Evolutionary conservation across 1,140 invertebrate species (phyloP), one percentile per base, ranked within the genome.

Genomic region (Camponotus vicinus): DNA sequence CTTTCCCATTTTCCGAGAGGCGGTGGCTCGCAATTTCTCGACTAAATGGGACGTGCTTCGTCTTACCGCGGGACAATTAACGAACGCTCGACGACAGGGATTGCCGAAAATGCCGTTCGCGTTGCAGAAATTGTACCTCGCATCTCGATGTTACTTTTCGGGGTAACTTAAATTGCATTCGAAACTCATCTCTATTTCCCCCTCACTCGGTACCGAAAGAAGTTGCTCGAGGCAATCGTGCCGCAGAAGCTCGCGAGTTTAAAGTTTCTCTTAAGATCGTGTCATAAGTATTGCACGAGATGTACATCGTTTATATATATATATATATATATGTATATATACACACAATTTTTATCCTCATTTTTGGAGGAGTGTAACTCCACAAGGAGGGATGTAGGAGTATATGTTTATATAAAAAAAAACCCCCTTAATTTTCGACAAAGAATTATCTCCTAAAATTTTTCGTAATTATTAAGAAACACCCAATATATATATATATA

Each of bases 91-190:
- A 85, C 55, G 73, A 89, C 57, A 40, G 73, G 42, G 55, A 83
- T 83, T 61, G 69, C 55, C 79, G 69, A 83, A 83, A 83, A 75
- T 55, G 79, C 40, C n/a, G 55, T 61, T 75, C 55, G 55, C 79
- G 61, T 83, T 75, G 69, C 73, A 40, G 77, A 76, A 75, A 78
- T 88, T 75, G 67, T 63, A 75, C 40, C 52, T 52, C 70, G 70
- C 59, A 75, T 64, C 57, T 70, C 61, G 49, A 83, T 82, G 86
- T 85, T 87, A 87, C 67, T 18, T 70, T 80, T 75, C 76, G 77
- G 85, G 77, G 85, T 90, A 90, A 90, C 79, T 90, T 85, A 87
- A 90, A 90, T 89, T 90, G 85, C 76, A 87, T 80, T 69, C 86
- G 79, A 89, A 90, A 89, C 79, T 89, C 40, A 11, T 34, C 63